Percentiles rank a stretch among this genome's conserved stretches.
Conservation (phyloP, 2,797 vertebrate genomes). For the Takifugu ocellatus region DNA sequence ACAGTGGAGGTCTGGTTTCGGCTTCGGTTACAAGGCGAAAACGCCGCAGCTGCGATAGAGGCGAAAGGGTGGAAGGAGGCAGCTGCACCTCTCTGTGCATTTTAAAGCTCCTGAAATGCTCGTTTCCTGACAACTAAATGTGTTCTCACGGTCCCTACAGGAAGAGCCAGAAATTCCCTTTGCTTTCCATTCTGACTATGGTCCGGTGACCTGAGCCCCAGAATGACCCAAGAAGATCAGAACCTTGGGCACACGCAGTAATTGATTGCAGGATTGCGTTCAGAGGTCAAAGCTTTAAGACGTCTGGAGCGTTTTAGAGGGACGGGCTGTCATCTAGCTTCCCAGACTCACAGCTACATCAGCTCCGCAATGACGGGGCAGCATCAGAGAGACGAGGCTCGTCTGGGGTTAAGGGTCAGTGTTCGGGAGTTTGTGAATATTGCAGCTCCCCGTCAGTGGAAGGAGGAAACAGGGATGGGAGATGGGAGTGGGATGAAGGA, state of each 20-base stretch:
- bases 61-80: slow-evolving; percentile 46
- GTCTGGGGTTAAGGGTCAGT: slow-evolving; percentile 6
- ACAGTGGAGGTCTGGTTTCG: slow-evolving; percentile 69
- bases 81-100: slow-evolving; percentile 44
- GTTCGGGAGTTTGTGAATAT: slow-evolving; percentile 8
- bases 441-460: slow-evolving; percentile 1
- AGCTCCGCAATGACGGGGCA: slow-evolving; percentile 20
- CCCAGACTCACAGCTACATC: slow-evolving; percentile 28
- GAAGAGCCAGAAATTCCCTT: neutral
- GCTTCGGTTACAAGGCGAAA: slow-evolving; percentile 55
- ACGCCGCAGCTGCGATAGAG: slow-evolving; percentile 52
- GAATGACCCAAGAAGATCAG: slow-evolving; percentile 25
- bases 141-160: slow-evolving; percentile 25
- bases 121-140: slow-evolving; percentile 27
- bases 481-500: slow-evolving; percentile 20
- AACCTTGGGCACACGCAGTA: slow-evolving; percentile 26
- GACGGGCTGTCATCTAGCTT: slow-evolving; percentile 7
- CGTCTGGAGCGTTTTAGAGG: slow-evolving; percentile 15
- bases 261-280: slow-evolving; percentile 21
- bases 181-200: too few relatives aligned
- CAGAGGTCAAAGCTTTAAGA: slow-evolving; percentile 22
- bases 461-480: slow-evolving; percentile 2
- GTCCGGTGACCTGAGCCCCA: too few relatives aligned
- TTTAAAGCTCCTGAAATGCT: slow-evolving; percentile 25
- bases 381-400: slow-evolving; percentile 13